Conservation (phyloP, 2,888 invertebrate species). For the Beris morrisii region DNA sequence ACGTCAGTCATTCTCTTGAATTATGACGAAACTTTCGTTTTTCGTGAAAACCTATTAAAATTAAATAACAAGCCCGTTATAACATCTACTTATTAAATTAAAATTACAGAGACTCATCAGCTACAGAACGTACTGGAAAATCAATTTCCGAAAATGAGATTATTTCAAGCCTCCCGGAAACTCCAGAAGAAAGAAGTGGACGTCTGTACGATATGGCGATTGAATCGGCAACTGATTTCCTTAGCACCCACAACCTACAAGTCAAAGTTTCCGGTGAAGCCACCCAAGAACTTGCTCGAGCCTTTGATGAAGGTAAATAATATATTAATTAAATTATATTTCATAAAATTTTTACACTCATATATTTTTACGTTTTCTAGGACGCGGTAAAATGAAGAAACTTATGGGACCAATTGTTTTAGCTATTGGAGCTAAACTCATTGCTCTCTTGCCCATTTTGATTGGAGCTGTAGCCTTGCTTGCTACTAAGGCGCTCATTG, state of each 20-base stretch:
- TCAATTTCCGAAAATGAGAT: slow-evolving; percentile 58
- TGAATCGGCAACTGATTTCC: slow-evolving; percentile 61
- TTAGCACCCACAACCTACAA: slow-evolving; percentile 66
- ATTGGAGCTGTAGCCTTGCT: slow-evolving; percentile 73
- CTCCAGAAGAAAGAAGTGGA: slow-evolving; percentile 59
- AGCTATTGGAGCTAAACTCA: slow-evolving; percentile 70
- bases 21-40: too few relatives aligned
- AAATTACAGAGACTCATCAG: slow-evolving; percentile 52
- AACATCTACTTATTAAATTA: neutral
- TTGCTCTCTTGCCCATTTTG: slow-evolving; percentile 70
- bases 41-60: too few relatives aligned
- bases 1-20: too few relatives aligned
- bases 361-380: slow-evolving; percentile 37
- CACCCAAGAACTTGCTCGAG: slow-evolving; percentile 66
- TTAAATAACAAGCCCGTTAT: too few relatives aligned
- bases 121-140: slow-evolving; percentile 51
- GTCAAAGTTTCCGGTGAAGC: slow-evolving; percentile 71
- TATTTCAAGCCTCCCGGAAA: slow-evolving; percentile 59
- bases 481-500: slow-evolving; percentile 74
- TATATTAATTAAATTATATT: neutral
- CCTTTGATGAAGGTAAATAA: slow-evolving; percentile 70
- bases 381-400: slow-evolving; percentile 77
- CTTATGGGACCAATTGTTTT: slow-evolving; percentile 68
- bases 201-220: slow-evolving; percentile 62
- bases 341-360: neutral